Conservation (phyloP, 2,113 vertebrate genomes). For the Anser brachyrhynchus region DNA sequence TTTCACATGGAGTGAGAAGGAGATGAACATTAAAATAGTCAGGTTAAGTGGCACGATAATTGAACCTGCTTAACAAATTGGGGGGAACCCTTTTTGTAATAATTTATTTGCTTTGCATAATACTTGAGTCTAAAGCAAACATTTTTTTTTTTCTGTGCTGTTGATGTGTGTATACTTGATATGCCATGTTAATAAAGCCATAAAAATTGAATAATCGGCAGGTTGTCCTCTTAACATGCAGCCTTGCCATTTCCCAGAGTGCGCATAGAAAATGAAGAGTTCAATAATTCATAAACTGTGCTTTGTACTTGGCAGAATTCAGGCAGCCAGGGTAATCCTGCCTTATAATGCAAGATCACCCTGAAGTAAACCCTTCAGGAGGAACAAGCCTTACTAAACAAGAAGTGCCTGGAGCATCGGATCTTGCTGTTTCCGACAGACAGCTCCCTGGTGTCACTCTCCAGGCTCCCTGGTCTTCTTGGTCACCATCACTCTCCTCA, state of each 20-base stretch:
- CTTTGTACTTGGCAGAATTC: neutral
- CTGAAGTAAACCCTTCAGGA: constrained; percentile 29
- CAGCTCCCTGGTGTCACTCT: neutral
- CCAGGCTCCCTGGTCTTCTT: neutral
- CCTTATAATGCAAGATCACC: neutral
- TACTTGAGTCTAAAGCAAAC: constrained; percentile 2
- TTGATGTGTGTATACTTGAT: constrained; percentile 3
- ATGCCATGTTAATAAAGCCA: constrained; percentile 34
- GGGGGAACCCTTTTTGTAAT: neutral
- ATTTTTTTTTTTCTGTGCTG: neutral
- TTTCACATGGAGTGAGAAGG: constrained; percentile 12
- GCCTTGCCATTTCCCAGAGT: neutral
- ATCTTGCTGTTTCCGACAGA: neutral
- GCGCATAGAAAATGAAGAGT: constrained; percentile 8
- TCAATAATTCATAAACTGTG: constrained; percentile 33
- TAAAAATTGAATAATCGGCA: constrained; percentile 7
- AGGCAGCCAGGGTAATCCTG: constrained; percentile 14
- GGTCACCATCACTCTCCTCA: neutral
- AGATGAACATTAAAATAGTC: constrained; percentile 22
- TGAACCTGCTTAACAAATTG: constrained; percentile 20
- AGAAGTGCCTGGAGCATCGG: neutral
- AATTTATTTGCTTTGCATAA: neutral
- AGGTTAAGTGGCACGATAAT: constrained; percentile 54
- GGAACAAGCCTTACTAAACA: constrained; percentile 19
- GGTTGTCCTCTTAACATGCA: constrained; percentile 39